These are phyloP conservation scores for Rhadina sibilatrix DNA, from an alignment of 2,113 vertebrate genomes.

Conservation along the genomic window DNA sequence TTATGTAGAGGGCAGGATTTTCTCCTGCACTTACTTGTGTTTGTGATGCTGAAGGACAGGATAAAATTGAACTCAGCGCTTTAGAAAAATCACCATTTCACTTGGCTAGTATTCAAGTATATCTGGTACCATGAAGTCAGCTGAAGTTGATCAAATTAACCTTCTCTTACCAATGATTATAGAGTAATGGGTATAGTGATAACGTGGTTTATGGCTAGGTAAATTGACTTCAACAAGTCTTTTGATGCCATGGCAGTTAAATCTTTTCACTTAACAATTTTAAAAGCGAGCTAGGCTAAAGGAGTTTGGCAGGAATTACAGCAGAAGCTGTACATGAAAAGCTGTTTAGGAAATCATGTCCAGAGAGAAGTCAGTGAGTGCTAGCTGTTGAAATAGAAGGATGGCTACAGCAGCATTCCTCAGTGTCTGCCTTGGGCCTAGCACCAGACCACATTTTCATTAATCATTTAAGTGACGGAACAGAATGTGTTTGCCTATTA, in stretches of 20 bases:
- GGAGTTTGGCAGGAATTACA: background rate
- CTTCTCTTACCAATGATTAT: background rate
- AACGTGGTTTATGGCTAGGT: background rate
- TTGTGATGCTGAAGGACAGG: background rate
- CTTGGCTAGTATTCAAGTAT: background rate
- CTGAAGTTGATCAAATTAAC: background rate
- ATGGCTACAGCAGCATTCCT: slow-evolving; percentile 39
- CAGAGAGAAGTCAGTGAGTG: background rate
- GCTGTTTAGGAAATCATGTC: background rate
- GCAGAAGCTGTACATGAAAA: background rate
- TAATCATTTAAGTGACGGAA: slow-evolving; percentile 57
- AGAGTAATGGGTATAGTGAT: background rate
- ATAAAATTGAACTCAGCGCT: background rate
- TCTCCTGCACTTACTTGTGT: background rate
- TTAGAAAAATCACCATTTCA: background rate
- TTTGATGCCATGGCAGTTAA: background rate
- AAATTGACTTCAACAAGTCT: background rate
- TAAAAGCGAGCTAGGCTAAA: background rate
- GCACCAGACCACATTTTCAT: slow-evolving; percentile 42
- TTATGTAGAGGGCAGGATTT: background rate
- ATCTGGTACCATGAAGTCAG: background rate
- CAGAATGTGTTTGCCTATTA: slow-evolving; percentile 66
- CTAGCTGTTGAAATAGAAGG: background rate
- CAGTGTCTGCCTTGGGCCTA: slow-evolving; percentile 8
- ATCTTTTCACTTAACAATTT: background rate